These are phyloP conservation scores for Cantharis rufa DNA, from an alignment of 2,888 invertebrate genomes.

Conservation along the genomic window DNA sequence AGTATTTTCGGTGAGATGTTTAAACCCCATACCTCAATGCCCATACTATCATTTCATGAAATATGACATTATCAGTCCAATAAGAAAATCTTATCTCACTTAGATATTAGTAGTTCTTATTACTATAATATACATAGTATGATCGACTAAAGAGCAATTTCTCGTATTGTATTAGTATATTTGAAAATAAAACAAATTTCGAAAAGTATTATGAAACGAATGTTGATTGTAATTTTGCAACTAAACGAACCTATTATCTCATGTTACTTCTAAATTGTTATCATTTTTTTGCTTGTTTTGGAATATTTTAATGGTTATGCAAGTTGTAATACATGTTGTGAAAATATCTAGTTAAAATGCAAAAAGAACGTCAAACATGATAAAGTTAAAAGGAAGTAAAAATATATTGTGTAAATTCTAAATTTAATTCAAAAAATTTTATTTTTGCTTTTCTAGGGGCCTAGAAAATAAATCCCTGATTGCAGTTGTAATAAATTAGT, in stretches of 20 bases:
- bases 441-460: neutral
- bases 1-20: too few species aligned
- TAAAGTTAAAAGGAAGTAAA: neutral
- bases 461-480: too few species aligned
- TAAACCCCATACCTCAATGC: neutral
- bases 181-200: neutral
- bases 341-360: neutral
- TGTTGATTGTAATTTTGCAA: neutral
- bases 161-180: neutral
- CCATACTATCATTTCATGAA: neutral
- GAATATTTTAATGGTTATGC: neutral
- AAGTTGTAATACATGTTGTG: neutral
- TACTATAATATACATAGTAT: neutral
- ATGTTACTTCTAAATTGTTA: neutral
- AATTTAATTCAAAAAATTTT: neutral
- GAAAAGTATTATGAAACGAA: neutral
- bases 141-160: neutral
- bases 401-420: neutral
- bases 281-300: neutral
- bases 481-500: too few species aligned
- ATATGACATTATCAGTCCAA: neutral
- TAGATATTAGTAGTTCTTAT: neutral
- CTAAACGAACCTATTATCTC: neutral
- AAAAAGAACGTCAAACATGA: neutral
- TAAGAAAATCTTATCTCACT: neutral